Conservation (phyloP, 2,113 vertebrate species). For the Salvelinus fontinalis region DNA sequence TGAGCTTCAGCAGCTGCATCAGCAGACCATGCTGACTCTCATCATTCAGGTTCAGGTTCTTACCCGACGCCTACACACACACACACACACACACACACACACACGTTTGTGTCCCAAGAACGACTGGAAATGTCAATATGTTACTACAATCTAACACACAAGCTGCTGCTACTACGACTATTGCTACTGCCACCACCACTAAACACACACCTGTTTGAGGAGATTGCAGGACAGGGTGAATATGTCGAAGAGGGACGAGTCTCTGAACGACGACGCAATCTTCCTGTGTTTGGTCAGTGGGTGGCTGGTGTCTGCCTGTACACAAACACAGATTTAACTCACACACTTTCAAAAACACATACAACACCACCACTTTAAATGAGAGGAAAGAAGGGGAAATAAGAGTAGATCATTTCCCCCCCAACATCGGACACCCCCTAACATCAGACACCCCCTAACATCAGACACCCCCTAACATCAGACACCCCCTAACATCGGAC, state of each 20-base stretch:
- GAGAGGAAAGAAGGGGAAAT: too few relatives aligned
- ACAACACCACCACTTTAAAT: too few relatives aligned
- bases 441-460: too few relatives aligned
- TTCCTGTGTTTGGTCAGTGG: constrained; percentile 98
- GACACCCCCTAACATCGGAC: too few relatives aligned
- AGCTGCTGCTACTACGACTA: too few relatives aligned
- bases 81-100: constrained; percentile 21
- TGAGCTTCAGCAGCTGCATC: constrained; percentile 98
- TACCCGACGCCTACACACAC: constrained; percentile 88
- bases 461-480: too few relatives aligned
- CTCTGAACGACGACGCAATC: constrained; percentile 97
- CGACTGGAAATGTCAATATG: background rate
- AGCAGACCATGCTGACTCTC: constrained; percentile 96
- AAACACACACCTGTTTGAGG: constrained; percentile 86
- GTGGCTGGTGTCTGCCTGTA: constrained; percentile 92
- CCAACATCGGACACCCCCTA: too few relatives aligned
- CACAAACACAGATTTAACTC: background rate
- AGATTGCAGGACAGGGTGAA: constrained; percentile 98
- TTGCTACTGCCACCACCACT: background rate
- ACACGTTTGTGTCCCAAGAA: background rate
- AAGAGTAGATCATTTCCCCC: too few relatives aligned
- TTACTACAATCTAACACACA: background rate
- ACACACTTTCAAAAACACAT: background rate
- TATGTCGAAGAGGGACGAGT: constrained; percentile 95
- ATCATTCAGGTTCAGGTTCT: constrained; percentile 95